Percentiles rank a stretch among this genome's conserved stretches.
Conservation (phyloP, 2,113 vertebrate genomes). For the Boulengeromyrus knoepffleri region DNA sequence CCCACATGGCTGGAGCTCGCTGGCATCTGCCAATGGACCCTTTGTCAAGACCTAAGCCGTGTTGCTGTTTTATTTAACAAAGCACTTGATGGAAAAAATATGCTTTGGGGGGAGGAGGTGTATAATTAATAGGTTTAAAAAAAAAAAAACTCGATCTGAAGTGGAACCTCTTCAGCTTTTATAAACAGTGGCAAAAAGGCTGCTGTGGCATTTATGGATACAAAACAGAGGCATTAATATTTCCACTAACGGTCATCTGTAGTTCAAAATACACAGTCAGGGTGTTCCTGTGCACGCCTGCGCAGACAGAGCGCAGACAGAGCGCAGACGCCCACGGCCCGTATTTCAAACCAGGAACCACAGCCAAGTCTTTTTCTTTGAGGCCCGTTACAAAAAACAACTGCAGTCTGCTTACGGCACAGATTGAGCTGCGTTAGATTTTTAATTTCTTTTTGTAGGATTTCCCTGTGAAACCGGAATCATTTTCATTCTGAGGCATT, state of each 20-base stretch:
- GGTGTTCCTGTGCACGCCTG: background rate
- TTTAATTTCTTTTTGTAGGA: background rate
- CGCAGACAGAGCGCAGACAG: background rate
- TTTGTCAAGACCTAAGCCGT: background rate
- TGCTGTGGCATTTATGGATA: background rate
- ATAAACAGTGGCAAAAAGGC: background rate
- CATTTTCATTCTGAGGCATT: background rate
- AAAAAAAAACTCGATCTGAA: background rate
- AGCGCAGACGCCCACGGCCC: background rate
- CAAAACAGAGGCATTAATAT: background rate
- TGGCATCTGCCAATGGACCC: background rate
- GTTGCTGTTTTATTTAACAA: background rate
- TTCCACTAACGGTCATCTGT: background rate
- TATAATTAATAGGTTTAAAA: background rate
- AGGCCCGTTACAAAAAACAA: background rate
- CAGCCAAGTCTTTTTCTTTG: background rate
- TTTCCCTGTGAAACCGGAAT: background rate
- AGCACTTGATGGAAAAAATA: background rate
- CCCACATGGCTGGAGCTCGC: background rate
- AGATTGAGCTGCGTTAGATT: background rate
- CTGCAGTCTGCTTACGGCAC: background rate
- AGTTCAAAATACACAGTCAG: constrained; percentile 21
- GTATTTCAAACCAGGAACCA: background rate
- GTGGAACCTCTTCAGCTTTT: background rate
- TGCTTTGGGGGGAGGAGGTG: background rate